phyloP scores from a whole-genome alignment of 2,888 invertebrate species.

The Cephus sareptanus region DNA sequence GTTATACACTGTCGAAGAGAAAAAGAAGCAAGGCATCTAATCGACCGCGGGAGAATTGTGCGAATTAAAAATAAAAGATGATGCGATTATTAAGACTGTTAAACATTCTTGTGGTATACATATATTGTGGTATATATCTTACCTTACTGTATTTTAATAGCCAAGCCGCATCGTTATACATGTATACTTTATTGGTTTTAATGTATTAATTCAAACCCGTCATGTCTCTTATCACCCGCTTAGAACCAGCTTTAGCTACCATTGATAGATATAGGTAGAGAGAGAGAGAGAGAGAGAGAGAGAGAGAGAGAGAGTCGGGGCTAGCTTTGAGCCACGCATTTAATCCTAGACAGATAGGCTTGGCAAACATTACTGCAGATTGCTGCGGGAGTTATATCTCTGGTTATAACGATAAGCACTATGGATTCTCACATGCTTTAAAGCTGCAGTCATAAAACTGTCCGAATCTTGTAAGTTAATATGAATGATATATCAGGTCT shows the following conservation, averaged over 20 bases:
- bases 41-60: background rate
- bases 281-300: constrained; percentile 5
- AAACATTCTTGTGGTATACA: background rate
- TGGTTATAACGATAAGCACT: background rate
- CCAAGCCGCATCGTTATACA: background rate
- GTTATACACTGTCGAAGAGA: background rate
- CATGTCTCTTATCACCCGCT: background rate
- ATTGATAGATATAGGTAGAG: background rate
- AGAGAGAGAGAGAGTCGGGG: constrained; percentile 12
- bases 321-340: constrained; percentile 18
- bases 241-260: background rate
- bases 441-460: constrained; percentile 17
- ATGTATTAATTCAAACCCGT: background rate
- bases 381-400: constrained; percentile 15
- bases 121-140: background rate
- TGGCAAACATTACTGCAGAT: constrained; percentile 19
- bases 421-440: constrained; percentile 4
- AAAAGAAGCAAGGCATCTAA: background rate
- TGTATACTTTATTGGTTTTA: background rate
- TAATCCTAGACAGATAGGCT: constrained; percentile 21
- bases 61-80: background rate
- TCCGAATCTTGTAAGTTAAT: constrained; percentile 1
- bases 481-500: background rate
- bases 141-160: background rate
- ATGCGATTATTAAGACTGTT: background rate